Conservation (phyloP, 2,113 vertebrate genomes). For the Albula goreensis region DNA sequence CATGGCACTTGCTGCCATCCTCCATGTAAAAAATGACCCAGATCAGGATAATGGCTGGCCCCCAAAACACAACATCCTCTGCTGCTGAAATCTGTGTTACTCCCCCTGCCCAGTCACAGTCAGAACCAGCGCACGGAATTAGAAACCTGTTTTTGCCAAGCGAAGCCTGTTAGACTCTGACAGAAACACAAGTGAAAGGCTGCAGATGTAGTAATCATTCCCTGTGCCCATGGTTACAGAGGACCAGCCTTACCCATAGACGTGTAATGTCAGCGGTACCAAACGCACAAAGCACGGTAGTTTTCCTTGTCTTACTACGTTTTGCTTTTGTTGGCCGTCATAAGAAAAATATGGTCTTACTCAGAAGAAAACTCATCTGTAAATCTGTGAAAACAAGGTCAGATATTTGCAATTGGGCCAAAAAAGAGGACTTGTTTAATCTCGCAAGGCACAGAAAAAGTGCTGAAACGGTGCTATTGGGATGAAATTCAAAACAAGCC, state of each 20-base stretch:
- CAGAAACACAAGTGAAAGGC: background rate
- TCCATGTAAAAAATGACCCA: background rate
- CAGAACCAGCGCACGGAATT: background rate
- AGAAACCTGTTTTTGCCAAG: background rate
- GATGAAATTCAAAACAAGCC: constrained; percentile 52
- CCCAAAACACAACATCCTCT: background rate
- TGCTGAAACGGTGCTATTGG: constrained; percentile 49
- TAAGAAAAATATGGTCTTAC: constrained; percentile 31
- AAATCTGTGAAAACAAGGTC: constrained; percentile 45
- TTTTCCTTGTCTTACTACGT: constrained; percentile 18
- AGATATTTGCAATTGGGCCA: constrained; percentile 44
- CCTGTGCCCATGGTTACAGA: background rate
- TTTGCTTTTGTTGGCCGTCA: constrained; percentile 21
- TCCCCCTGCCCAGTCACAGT: background rate
- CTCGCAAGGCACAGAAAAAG: constrained; percentile 30
- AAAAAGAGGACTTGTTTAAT: constrained; percentile 25
- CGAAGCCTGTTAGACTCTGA: background rate
- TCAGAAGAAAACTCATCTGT: constrained; percentile 32
- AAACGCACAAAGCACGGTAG: background rate
- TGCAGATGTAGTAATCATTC: background rate
- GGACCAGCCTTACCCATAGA: background rate
- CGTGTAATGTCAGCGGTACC: background rate
- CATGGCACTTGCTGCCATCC: background rate
- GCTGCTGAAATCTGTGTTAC: background rate
- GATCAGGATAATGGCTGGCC: background rate